Evolutionary conservation across 2,113 vertebrate genomes (phyloP).

Genomic region (Trematocara variabile): DNA sequence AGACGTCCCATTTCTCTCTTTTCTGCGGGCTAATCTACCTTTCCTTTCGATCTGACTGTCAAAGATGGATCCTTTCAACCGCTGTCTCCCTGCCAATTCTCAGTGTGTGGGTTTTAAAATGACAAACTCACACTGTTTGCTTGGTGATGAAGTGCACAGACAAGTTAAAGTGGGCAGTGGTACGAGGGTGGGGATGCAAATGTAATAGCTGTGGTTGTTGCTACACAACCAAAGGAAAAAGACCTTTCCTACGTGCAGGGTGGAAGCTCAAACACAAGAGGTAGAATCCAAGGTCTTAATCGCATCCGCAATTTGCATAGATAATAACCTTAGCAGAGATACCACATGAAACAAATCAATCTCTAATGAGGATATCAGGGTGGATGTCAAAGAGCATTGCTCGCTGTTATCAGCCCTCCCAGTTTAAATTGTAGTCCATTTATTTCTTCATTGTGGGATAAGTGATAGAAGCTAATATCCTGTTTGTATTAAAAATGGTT

Average conservation of each 20-base stretch:
- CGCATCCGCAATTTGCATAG: conserved; percentile 45
- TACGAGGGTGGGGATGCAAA: conserved; percentile 45
- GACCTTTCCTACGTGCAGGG: background rate
- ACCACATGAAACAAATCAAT: background rate
- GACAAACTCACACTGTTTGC: background rate
- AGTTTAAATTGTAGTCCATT: conserved; percentile 9
- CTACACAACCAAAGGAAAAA: conserved; percentile 14
- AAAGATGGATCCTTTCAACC: background rate
- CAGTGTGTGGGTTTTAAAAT: background rate
- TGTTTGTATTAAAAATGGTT: background rate
- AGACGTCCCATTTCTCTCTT: conserved; percentile 42
- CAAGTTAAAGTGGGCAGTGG: background rate
- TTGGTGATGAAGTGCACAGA: background rate
- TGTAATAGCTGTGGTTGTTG: conserved; percentile 8
- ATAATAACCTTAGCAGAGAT: conserved; percentile 27
- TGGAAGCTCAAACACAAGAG: background rate
- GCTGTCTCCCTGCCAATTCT: background rate
- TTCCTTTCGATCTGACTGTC: conserved; percentile 9
- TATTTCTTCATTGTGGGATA: background rate
- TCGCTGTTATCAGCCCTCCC: conserved; percentile 1
- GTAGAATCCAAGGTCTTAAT: conserved; percentile 1
- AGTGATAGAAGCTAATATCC: background rate
- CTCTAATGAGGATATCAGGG: background rate
- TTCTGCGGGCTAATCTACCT: conserved; percentile 4
- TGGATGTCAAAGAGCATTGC: conserved; percentile 15